phyloP scores from a whole-genome alignment of 2,797 vertebrate genomes.

The Sebastes nivosus region DNA sequence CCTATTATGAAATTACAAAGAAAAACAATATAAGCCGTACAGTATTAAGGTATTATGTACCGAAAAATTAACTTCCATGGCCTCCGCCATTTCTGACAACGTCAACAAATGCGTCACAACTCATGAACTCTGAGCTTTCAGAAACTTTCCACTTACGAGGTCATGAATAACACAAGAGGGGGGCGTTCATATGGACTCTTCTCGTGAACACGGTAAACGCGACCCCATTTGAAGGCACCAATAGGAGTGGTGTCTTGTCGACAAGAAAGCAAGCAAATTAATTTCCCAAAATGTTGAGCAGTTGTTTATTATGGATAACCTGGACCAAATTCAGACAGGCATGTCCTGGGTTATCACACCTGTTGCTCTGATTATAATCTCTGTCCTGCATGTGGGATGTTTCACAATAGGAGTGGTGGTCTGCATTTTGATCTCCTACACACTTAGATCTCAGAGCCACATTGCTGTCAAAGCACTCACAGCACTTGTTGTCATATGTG shows the following conservation, averaged over 20 bases:
- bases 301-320: not conserved
- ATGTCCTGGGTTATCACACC: not conserved
- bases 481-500: not conserved
- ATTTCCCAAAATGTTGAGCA: not conserved
- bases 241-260: not conserved
- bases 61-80: rapidly evolving
- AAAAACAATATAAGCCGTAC: too few relatives aligned
- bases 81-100: too few relatives aligned
- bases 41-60: too few relatives aligned
- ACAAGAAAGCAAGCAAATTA: not conserved
- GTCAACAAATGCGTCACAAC: too few relatives aligned
- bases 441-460: not conserved
- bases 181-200: too few relatives aligned
- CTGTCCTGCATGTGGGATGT: not conserved
- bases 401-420: not conserved
- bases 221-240: too few relatives aligned
- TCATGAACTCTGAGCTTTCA: too few relatives aligned
- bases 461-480: not conserved
- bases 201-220: too few relatives aligned
- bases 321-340: not conserved
- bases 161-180: too few relatives aligned
- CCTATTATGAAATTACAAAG: rapidly evolving
- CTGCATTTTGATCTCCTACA: conserved; percentile 8
- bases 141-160: too few relatives aligned
- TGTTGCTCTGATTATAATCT: not conserved